Evolutionary conservation across 2,113 vertebrate species (phyloP), one percentile per base, ranked within the genome.

Genomic region (Pterocles burchelli): DNA sequence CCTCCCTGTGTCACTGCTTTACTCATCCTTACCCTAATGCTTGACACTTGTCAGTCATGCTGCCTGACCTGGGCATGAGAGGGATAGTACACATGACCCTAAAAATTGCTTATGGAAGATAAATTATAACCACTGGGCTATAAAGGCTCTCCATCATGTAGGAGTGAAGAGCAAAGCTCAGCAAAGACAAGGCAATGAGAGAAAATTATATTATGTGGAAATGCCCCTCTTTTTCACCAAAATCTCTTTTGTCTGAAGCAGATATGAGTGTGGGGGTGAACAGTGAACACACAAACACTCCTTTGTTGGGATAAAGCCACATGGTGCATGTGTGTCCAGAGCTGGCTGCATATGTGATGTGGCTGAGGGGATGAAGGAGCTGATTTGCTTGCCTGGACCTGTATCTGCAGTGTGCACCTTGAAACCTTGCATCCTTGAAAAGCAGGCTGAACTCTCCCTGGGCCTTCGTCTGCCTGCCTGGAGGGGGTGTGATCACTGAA

Each of bases 231-330:
- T 88, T 93, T 90, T 70, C 63, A 74, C 73, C 48, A 22, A 91
- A 83, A 63, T 79, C 61, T 52, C 38, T n/a, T 93, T 52, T 89
- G 90, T 74, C 55, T 0, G 0, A 62, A 55, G 85, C 68, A 95
- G 65, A 88, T 63, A 34, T 31, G 65, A 75, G 72, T 1, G 26
- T 0, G 36, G 83, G 85, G 83, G 88, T 46, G 75, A 90, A 8
- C 70, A 91, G 26, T 33, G 62, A 62, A 29, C 51, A 70, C 68
- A 96, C 61, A 96, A 97, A 52, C n/a, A 55, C 34, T 67, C 48
- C n/a, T 90, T 96, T 97, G 89, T 93, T 74, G 65, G 61, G 55
- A 68, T 87, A 92, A 81, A 90, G 65, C 61, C 38, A 75, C 10
- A 6, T 33, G 92, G 61, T 77, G 73, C 86, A 90, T 57, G 49